Conservation (phyloP, 2,888 invertebrate species). For the Andrena camellia region DNA sequence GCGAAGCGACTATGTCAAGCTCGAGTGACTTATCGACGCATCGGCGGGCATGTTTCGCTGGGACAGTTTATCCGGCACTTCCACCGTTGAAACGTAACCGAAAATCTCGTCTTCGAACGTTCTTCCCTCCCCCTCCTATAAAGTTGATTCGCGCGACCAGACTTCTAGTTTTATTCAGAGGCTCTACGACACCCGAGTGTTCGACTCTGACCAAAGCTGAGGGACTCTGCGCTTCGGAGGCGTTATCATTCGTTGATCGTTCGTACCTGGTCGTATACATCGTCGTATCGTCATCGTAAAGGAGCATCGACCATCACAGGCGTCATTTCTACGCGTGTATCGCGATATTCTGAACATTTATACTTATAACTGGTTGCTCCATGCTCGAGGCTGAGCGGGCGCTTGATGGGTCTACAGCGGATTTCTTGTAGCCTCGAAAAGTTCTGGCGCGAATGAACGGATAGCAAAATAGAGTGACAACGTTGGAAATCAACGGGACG, state of each 20-base stretch:
- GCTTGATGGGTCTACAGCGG: not conserved
- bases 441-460: too few relatives aligned
- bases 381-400: constrained; percentile 47
- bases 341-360: constrained; percentile 56
- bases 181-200: not conserved
- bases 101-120: constrained; percentile 17
- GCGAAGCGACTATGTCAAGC: not conserved
- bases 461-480: not conserved
- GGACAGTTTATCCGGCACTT: constrained; percentile 3
- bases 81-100: constrained; percentile 12
- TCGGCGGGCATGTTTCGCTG: constrained; percentile 18
- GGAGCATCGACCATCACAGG: constrained; percentile 50
- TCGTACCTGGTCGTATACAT: constrained; percentile 45
- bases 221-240: constrained; percentile 11
- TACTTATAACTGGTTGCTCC: constrained; percentile 60
- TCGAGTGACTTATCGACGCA: not conserved
- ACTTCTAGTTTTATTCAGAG: constrained; percentile 14
- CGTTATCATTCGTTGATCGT: constrained; percentile 46
- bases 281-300: constrained; percentile 44
- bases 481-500: not conserved
- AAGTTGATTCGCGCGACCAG: not conserved
- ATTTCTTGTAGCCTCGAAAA: not conserved
- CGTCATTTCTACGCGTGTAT: constrained; percentile 44
- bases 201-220: constrained; percentile 4
- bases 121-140: constrained; percentile 25